Conservation (phyloP, 2,797 vertebrate species). For the Mastacembelus armatus region DNA sequence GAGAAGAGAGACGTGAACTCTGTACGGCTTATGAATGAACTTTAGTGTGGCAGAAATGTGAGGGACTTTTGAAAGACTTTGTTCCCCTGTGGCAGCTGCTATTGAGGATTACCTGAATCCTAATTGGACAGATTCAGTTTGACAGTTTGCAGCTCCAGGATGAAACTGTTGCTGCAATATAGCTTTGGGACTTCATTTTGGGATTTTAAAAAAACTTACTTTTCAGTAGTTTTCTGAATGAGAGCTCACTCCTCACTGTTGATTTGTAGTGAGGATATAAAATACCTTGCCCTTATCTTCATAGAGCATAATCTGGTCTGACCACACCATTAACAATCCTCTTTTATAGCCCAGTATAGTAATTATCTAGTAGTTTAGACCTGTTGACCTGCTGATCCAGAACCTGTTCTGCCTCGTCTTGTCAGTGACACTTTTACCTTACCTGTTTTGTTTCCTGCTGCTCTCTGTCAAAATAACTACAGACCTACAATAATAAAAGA, state of each 20-base stretch:
- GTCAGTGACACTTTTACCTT: neutral
- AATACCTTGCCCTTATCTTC: neutral
- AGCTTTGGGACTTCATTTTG: neutral
- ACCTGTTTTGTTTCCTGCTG: neutral
- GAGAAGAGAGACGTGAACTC: neutral
- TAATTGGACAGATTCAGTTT: constrained; percentile 3
- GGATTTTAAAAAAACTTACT: too few species aligned
- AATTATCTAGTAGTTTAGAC: too few species aligned
- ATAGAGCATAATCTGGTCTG: neutral
- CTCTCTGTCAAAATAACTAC: neutral
- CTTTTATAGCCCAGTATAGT: too few species aligned
- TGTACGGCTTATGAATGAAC: neutral
- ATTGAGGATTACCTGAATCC: constrained; percentile 4
- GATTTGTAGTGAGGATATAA: neutral
- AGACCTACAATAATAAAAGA: too few species aligned
- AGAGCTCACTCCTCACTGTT: neutral
- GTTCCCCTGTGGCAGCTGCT: constrained; percentile 5
- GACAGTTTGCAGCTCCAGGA: neutral
- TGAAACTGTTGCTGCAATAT: neutral
- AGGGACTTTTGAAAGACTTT: neutral
- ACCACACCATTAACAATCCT: neutral
- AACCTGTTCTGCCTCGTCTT: too few species aligned
- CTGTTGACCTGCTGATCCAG: too few species aligned
- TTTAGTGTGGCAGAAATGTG: too few species aligned
- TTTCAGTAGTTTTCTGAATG: too few species aligned